Evolutionary conservation across 1,140 invertebrate genomes (phyloP).

Genomic region (Riptortus pedestris): DNA sequence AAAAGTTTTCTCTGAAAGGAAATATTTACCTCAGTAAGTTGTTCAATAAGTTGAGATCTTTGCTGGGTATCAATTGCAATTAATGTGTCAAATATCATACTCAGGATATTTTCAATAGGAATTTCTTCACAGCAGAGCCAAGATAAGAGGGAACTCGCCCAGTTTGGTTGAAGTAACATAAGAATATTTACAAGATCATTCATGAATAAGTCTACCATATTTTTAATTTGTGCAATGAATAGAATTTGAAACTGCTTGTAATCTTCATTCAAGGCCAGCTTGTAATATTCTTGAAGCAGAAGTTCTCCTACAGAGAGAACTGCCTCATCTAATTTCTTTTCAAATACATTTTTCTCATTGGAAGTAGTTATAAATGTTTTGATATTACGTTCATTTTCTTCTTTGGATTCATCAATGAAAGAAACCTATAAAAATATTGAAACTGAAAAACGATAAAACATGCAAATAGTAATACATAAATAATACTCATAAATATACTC

Average conservation of each 20-base stretch:
- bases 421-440: not conserved
- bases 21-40: slow-evolving; percentile 41
- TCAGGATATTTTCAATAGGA: slow-evolving; percentile 39
- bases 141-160: not conserved
- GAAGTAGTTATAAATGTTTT: not conserved
- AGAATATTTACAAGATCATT: not conserved
- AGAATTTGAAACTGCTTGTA: not conserved
- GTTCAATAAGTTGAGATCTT: slow-evolving; percentile 38
- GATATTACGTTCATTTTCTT: not conserved
- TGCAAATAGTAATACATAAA: not conserved
- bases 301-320: not conserved
- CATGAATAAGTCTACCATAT: not conserved
- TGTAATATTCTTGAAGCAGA: slow-evolving; percentile 9
- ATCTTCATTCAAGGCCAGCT: not conserved
- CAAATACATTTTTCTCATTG: not conserved
- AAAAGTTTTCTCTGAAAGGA: too few species aligned
- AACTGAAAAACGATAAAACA: not conserved
- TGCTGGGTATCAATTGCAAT: not conserved
- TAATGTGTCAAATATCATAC: slow-evolving; percentile 38
- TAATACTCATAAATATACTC: too few species aligned
- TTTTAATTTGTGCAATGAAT: not conserved
- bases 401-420: not conserved
- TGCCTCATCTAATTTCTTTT: not conserved
- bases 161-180: not conserved
- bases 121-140: slow-evolving; percentile 37